Base-by-base conservation (phyloP, 1,140 invertebrate species). In the Atta cephalotes region DNA sequence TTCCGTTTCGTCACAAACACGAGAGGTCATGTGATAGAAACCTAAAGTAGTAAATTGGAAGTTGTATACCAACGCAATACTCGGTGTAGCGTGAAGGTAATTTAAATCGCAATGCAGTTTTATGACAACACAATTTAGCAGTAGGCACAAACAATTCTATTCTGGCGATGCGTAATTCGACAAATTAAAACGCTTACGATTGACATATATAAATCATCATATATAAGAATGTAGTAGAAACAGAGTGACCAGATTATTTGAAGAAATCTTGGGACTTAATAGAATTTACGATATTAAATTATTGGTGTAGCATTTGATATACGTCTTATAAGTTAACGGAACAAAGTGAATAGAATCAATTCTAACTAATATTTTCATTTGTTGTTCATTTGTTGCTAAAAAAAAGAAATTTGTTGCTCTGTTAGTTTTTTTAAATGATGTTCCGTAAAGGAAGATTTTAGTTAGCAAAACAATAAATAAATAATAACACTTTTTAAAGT, bases 111-210 rank as follows among this genome's bases (percentile, higher is more conserved):
- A 70, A 88, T 90, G 85, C 53, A 72, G 74, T 28, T 58, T 45
- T 88, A 79, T 72, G 88, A 87, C 77, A 87, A 90, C 89, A 76
- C 72, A 70, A 88, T 90, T 88, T 63, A 88, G 25, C 74, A 78
- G 89, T 78, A 65, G 86, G 68, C 35, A 81, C 86, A 90, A 90
- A 88, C 89, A 86, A 90, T 90, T 90, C 86, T 85, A 90, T 90
- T 90, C 66, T 74, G 82, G 62, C 72, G 51, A 82, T 87, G 76
- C 56, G 58, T 87, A 79, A 74, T 63, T 49, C 51, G 71, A 76
- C n/a, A 35, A 70, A 84, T 84, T 76, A 74, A 84, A 74, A 74
- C 56, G 5, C 14, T 74, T 51, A 80, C 63, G 35, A 49, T 53
- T n/a, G 28, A 53, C 31, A 14, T 18, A 25, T 56, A 45, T 25